Evolutionary conservation across 2,888 invertebrate genomes (phyloP), one percentile per base, ranked within the genome.

Genomic region (Aporophyla lueneburgensis): DNA sequence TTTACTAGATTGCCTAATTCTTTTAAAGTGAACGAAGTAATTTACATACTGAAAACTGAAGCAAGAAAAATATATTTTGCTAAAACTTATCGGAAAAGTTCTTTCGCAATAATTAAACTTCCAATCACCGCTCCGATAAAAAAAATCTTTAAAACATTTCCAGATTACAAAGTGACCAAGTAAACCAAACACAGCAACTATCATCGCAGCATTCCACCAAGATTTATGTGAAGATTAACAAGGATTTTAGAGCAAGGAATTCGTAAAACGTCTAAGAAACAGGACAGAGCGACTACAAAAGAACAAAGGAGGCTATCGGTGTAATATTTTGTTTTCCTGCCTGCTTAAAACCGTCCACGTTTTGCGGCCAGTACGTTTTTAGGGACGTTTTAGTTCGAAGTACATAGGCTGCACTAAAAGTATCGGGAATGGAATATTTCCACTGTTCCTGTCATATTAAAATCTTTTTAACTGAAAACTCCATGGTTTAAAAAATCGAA

Each of bases 141-240:
- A 74, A 33, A 46, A 49, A 40, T 4, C 16, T 63, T 43, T 53
- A 16, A 40, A 33, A 58, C 10, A 14, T 33, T 73, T 74, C 49
- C 40, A 76, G 71, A 80, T 69, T 58, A 72, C 80, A 76, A 81
- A 78, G 62, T 65, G 63, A 46, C 59, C 63, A 19, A 74, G 40
- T 49, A 75, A 77, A 63, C 74, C 51, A 70, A 85, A 80, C 72
- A 56, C 74, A 40, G 59, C 75, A 81, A 77, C 81, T 79, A 84
- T 87, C 87, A 79, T 77, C 74, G 51, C 74, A 69, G 71, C 27
- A 69, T 81, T 76, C 61, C 46, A 62, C 70, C 21, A 74, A 83
- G 78, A 86, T 86, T 86, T 86, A 85, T 86, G 78, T 67, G 53
- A 71, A 86, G 86, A 87, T 87, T 86, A 85, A 78, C 83, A 80